Base-by-base conservation (phyloP, 2,797 vertebrate species). In the Allochrocebus solatus region DNA sequence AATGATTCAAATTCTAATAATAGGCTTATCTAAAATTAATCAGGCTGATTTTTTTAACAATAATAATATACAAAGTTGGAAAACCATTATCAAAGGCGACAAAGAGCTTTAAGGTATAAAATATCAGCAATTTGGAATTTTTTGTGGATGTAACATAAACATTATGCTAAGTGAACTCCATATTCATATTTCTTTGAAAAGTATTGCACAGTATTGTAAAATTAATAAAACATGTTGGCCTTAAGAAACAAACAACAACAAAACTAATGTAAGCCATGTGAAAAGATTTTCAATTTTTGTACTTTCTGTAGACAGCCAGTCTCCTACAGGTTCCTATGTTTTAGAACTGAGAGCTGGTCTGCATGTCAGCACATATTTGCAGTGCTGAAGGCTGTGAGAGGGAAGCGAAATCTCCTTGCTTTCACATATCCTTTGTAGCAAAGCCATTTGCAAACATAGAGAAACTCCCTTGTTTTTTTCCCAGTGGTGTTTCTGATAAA, bases 391-490 rank as follows among this genome's bases (percentile, higher is more conserved):
- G 36, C 30, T 72, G 59, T 46, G 61, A 59, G 50, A 61, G 36
- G 46, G 4, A 1, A 24, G 4, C 0, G 8, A 43, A 57, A 76
- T 48, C 13, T 82, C 43, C 92, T 76, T 78, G 33, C 22, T 81
- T 92, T 91, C 59, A 89, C 6, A 78, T 7, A 21, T 88, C 28
- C 43, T 97, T 95, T 93, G 50, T 81, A 78, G 14, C 28, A 55
- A 94, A 53, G 76, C 94, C 74, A 95, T 82, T 97, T 93, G 13
- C 59, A 46, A 61, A 67, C 17, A 39, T 78, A 33, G 86, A 75
- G 78, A 75, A 81, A 16, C 14, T 21, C 22, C 39, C 72, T 93
- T 85, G 83, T 80, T 91, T 86, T 59, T 36, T 89, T 94, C 61
- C n/a, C 46, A 59, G 57, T 53, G 53, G 36, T 95, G 39, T 55